Conservation (phyloP, 2,797 vertebrate species). For the Helostoma temminkii region DNA sequence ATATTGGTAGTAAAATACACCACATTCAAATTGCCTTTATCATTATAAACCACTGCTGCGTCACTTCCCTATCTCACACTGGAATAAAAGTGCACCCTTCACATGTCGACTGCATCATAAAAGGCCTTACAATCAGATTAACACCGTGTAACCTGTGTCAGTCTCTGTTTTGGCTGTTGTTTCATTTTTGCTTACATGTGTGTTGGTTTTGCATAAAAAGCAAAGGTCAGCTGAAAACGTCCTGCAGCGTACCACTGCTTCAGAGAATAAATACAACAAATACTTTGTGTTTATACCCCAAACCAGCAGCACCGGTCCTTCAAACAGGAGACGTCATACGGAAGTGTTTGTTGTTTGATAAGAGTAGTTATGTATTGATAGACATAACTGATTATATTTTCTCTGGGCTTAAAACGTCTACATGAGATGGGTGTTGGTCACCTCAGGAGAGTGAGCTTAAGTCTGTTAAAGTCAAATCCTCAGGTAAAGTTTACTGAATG, state of each 20-base stretch:
- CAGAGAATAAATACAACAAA: neutral
- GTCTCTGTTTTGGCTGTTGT: neutral
- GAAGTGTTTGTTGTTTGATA: neutral
- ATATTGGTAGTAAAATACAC: neutral
- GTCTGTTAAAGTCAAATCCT: neutral
- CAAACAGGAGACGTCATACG: neutral
- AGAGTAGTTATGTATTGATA: neutral
- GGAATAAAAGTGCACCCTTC: neutral
- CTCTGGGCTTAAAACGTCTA: neutral
- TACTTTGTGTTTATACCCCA: neutral
- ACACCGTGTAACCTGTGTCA: neutral
- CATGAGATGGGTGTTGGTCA: slow-evolving; percentile 9
- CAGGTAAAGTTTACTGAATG: slow-evolving; percentile 10
- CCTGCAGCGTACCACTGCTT: neutral
- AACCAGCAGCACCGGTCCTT: neutral
- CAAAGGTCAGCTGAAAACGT: slow-evolving; percentile 57
- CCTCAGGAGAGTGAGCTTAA: neutral
- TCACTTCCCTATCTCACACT: neutral
- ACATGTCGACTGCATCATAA: slow-evolving; percentile 1
- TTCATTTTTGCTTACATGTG: neutral
- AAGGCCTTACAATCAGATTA: neutral
- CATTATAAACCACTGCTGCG: slow-evolving; percentile 3
- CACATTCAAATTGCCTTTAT: slow-evolving; percentile 5
- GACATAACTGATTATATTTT: neutral
- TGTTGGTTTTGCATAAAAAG: slow-evolving; percentile 15